A percentile compares a stretch with the other conserved stretches of the same genome.
Conservation (phyloP, 2,888 invertebrate species). For the Minunthozetes semirufus region DNA sequence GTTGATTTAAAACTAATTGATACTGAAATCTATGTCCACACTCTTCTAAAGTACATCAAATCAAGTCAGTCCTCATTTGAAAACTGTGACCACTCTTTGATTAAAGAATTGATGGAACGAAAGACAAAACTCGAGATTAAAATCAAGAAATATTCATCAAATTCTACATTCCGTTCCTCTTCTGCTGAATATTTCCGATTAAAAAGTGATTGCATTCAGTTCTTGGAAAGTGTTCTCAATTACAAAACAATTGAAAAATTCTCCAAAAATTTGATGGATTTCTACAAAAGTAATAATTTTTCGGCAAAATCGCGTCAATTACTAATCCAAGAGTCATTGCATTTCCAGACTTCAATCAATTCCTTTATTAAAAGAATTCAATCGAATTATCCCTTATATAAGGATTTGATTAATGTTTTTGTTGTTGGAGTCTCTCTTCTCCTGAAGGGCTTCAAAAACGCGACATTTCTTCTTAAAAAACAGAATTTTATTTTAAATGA, state of each 20-base stretch:
- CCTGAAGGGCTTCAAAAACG: slow-evolving; percentile 32
- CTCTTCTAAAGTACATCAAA: slow-evolving; percentile 33
- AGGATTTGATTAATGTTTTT: slow-evolving; percentile 33
- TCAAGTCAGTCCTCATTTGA: slow-evolving; percentile 32
- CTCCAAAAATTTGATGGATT: background rate
- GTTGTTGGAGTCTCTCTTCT: slow-evolving; percentile 31
- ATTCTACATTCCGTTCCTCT: slow-evolving; percentile 38
- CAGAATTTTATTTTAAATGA: background rate
- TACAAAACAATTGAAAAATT: background rate
- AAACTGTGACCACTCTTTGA: slow-evolving; percentile 35
- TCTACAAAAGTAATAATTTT: background rate
- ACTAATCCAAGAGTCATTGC: background rate
- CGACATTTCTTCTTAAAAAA: slow-evolving; percentile 23
- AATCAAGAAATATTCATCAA: slow-evolving; percentile 36
- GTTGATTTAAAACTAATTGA: slow-evolving; percentile 57
- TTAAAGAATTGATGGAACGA: slow-evolving; percentile 26
- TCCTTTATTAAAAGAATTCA: slow-evolving; percentile 32
- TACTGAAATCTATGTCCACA: slow-evolving; percentile 35
- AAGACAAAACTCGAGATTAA: slow-evolving; percentile 7
- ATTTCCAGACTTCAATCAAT: slow-evolving; percentile 24
- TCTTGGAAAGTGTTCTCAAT: slow-evolving; percentile 29
- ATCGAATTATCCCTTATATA: slow-evolving; percentile 32
- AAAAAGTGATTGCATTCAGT: slow-evolving; percentile 31
- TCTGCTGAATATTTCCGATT: slow-evolving; percentile 33
- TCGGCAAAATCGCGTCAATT: background rate